Base-by-base conservation (phyloP, 2,888 invertebrate genomes). In the Cataglyphis altisquamis region DNA sequence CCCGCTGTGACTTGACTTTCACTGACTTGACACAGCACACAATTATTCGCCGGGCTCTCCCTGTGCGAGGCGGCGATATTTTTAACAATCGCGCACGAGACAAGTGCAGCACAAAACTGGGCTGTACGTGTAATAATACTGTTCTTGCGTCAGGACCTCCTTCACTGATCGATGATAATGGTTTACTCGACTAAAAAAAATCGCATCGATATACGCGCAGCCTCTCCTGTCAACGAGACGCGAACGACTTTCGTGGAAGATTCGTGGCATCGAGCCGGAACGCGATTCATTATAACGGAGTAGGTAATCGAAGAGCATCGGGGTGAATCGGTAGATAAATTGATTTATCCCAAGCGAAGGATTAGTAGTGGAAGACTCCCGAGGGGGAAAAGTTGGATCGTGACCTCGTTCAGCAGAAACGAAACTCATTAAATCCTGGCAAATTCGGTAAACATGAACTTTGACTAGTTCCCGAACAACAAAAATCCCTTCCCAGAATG, bases 1-100 rank as follows among this genome's bases (percentile, higher is more conserved):
- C 45, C 66, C 41, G 52, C 52, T 52, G 73, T 52, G 55, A 75
- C 70, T 86, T 85, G 89, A 89, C 90, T 92, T 92, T 93, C 93
- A 93, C 93, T 93, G 90, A 91, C 89, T 90, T 87, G 89, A 86
- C 92, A 90, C 89, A 89, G 83, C 88, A 89, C 89, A 89, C 84
- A 86, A 89, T 82, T 68, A 89, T 82, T 83, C 81, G 77, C 62
- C 83, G 86, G 66, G 41, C 39, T 52, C 70, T 45, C 39, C 39
- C 70, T 45, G 41, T 25, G 39, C 63, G 36, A 21, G 63, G 68
- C 86, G 48, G 66, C 62, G 81, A 55, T 70, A 86, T 77, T 48
- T 78, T 88, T 86, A 67, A 72, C 73, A 82, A 86, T 77, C 80
- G 83, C 84, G 83, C 81, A 83, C 74, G 78, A 64, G 32, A 39